Evolutionary conservation across 2,797 vertebrate species (phyloP), one percentile per base, ranked within the genome.

Genomic region (Sternotherus odoratus): DNA sequence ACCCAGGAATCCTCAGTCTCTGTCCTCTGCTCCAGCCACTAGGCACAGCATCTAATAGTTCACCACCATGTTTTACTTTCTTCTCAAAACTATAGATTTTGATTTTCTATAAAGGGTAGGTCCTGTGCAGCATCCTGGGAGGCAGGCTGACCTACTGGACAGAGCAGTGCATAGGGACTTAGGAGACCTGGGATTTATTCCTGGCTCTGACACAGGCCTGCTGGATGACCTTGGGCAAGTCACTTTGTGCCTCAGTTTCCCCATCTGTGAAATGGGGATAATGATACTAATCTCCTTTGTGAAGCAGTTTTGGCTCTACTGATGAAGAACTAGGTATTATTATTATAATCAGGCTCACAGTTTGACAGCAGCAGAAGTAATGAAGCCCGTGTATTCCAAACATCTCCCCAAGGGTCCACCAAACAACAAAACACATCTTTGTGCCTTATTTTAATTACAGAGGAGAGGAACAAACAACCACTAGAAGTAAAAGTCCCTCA

Each of bases 191-290:
- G 5, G n/a, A 3, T 69, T 69, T 66, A 12, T 36, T 43, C 50
- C 49, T 2, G 2, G 28, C 8, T 26, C 48, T 87, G 48, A 5
- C 19, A 7, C 48, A 0, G 1, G n/a, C 4, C 0, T 3, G 57
- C 17, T 49, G 54, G 8, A 63, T 10, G 0, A 0, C 39, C 33
- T 33, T 0, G 1, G 81, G 9, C 56, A 57, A 4, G 2, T 49
- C 74, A 75, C 43, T 53, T 3, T 0, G 72, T 48, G 43, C 39
- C 72, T 75, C 72, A 30, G 72, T 75, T 75, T 75, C 26, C 72
- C 43, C 43, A 48, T 16, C 13, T 30, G 43, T 75, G 39, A 26
- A 75, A 75, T 75, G 24, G 8, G 43, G 43, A 75, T 15, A 75
- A 28, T 75, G 72, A 8, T 28, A 15, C 24, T 74, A 39, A 28